Percentiles rank a stretch among this genome's conserved stretches.
These are phyloP conservation scores for Ostrea edulis DNA, from an alignment of 1,140 invertebrate genomes.

Conservation along the genomic window DNA sequence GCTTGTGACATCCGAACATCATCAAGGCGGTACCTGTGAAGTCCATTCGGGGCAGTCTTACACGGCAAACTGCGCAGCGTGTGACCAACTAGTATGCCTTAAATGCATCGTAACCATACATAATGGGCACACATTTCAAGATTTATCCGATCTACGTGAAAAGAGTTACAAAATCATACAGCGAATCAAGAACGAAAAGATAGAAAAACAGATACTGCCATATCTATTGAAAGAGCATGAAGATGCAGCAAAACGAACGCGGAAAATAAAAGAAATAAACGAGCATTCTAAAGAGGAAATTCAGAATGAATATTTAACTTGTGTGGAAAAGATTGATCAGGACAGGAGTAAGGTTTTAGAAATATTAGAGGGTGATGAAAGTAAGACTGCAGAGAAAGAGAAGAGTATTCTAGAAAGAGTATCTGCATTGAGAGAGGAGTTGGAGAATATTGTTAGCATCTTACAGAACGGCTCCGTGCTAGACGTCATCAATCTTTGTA, in stretches of 20 bases:
- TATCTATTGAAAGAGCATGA: neutral
- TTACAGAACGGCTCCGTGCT: neutral
- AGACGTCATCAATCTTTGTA: neutral
- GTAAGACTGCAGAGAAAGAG: neutral
- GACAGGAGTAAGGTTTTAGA: neutral
- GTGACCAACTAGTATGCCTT: neutral
- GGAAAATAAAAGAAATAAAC: neutral
- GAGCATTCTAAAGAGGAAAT: neutral
- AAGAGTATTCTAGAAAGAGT: neutral
- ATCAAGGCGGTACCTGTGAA: neutral
- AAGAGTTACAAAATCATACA: neutral
- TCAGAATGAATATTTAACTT: neutral
- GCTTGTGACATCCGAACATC: neutral
- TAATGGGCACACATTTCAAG: conserved; percentile 7
- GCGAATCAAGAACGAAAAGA: neutral
- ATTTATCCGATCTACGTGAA: neutral
- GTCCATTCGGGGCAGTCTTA: neutral
- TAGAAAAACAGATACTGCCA: neutral
- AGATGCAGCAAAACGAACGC: neutral
- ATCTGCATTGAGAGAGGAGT: neutral
- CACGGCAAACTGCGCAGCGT: neutral
- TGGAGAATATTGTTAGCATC: neutral
- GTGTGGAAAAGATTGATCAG: neutral
- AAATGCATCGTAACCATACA: neutral
- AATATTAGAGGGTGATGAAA: neutral